Conservation (phyloP, 1,140 invertebrate species). For the Pseudomyrmex pallidus region DNA sequence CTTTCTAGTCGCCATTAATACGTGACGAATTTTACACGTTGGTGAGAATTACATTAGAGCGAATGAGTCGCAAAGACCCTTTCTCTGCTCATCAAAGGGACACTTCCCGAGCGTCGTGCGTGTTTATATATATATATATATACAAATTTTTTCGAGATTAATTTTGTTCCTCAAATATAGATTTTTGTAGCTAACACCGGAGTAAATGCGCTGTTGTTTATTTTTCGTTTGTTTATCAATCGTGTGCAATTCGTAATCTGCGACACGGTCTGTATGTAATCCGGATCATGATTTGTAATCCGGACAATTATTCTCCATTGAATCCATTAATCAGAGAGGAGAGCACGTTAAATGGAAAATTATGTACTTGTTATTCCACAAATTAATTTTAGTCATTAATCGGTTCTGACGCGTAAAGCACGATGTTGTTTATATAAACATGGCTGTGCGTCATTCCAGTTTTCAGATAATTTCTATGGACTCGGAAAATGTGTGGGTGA, state of each 20-base stretch:
- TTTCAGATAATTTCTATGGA: constrained; percentile 32
- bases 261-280: no score
- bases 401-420: constrained; percentile 41
- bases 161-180: constrained; percentile 19
- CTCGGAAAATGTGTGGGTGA: constrained; percentile 2
- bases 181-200: not conserved
- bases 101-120: constrained; percentile 55
- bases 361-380: constrained; percentile 58
- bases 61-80: constrained; percentile 65
- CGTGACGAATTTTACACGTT: constrained; percentile 75
- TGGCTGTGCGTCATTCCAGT: constrained; percentile 31
- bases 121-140: no score
- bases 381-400: constrained; percentile 40
- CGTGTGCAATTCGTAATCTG: not conserved
- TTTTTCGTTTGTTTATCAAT: no score
- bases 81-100: constrained; percentile 62
- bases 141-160: constrained; percentile 41
- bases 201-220: not conserved
- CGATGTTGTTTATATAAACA: constrained; percentile 57
- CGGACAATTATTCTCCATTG: constrained; percentile 14
- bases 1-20: constrained; percentile 60
- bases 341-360: constrained; percentile 19
- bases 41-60: constrained; percentile 75
- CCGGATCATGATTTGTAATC: constrained; percentile 38
- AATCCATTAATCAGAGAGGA: no score